Conservation (phyloP, 2,797 vertebrate species). For the Melanotaenia boesemani region DNA sequence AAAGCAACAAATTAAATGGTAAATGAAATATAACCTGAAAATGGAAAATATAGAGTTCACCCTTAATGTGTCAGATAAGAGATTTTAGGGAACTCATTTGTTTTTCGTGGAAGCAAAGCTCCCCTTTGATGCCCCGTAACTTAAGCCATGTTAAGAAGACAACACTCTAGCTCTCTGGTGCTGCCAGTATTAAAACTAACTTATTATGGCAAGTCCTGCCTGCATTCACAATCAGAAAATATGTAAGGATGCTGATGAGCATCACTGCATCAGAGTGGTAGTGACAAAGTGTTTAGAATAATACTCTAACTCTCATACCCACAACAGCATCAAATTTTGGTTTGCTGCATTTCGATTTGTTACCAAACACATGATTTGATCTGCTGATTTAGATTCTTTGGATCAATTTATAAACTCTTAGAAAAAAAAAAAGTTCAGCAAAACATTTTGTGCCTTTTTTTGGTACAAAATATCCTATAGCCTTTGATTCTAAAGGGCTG, state of each 20-base stretch:
- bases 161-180: neutral
- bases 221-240: neutral
- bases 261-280: too few relatives aligned
- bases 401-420: neutral
- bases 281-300: neutral
- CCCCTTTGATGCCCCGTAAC: too few relatives aligned
- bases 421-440: neutral
- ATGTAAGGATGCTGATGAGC: neutral
- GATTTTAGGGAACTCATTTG: neutral
- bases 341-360: neutral
- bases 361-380: neutral
- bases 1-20: too few relatives aligned
- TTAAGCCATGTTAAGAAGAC: too few relatives aligned
- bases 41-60: neutral
- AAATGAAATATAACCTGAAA: neutral
- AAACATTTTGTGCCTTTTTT: neutral
- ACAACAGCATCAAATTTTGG: neutral
- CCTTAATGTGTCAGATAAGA: neutral
- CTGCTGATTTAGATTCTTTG: neutral
- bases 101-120: neutral
- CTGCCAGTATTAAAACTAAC: neutral
- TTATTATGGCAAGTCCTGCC: neutral
- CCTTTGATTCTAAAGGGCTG: too few relatives aligned
- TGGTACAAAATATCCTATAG: neutral
- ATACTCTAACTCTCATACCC: too few relatives aligned